Evolutionary conservation across 2,888 invertebrate genomes (phyloP).

Genomic region (Nysson spinosus): DNA sequence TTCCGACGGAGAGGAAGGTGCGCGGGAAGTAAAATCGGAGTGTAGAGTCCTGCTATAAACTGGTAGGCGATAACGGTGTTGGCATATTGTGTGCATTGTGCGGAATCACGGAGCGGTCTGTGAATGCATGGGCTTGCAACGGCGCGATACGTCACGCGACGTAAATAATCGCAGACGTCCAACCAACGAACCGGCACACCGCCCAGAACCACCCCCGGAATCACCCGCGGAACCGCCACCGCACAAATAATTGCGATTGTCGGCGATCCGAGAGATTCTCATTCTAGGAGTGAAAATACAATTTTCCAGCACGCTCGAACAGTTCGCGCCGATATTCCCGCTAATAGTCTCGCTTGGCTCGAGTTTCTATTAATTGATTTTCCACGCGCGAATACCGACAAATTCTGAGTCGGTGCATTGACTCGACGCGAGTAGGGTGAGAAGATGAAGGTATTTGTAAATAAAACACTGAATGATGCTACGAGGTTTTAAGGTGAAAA

Average conservation of each 20-base stretch:
- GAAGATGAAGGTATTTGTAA: too few relatives aligned
- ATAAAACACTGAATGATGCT: too few relatives aligned
- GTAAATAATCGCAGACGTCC: constrained; percentile 48
- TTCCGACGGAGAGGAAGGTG: constrained; percentile 21
- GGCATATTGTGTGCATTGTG: constrained; percentile 31
- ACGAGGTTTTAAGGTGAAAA: too few relatives aligned
- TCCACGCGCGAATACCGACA: too few relatives aligned
- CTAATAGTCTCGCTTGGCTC: constrained; percentile 23
- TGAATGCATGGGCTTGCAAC: not conserved
- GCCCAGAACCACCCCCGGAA: too few relatives aligned
- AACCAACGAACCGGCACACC: too few relatives aligned
- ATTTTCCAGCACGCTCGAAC: not conserved
- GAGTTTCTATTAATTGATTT: too few relatives aligned
- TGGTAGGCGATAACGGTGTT: constrained; percentile 19
- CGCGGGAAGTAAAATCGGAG: not conserved
- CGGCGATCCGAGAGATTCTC: not conserved
- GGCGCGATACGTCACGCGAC: constrained; percentile 41
- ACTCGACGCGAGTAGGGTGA: too few relatives aligned
- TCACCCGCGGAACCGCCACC: constrained; percentile 15
- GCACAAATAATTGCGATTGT: constrained; percentile 26
- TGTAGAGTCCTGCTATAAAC: constrained; percentile 22
- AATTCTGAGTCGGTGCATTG: too few relatives aligned
- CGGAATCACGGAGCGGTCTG: constrained; percentile 13
- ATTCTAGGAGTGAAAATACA: constrained; percentile 21
- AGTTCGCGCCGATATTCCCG: not conserved